Evolutionary conservation across 2,113 vertebrate species (phyloP), one percentile per base, ranked within the genome.

Genomic region (Cariama cristata): DNA sequence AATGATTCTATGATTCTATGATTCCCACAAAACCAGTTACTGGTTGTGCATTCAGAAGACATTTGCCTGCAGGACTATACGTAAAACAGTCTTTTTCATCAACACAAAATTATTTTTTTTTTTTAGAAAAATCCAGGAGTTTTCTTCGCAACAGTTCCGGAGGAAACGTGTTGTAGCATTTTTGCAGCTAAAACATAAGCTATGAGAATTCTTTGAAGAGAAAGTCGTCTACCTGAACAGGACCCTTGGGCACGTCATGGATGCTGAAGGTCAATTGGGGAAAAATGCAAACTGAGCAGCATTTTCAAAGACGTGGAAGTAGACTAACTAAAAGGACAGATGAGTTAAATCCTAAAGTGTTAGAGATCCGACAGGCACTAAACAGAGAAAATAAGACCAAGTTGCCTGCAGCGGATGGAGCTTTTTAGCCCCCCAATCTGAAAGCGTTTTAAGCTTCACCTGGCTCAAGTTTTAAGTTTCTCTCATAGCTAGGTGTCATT

Each of bases 151-250:
- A 60, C 24, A 72, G 47, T 44, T 56, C 64, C 50, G 50, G 18
- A 71, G 11, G n/a, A n/a, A 21, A 45, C 55, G 55, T 3, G 24
- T 0, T 58, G 24, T 6, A 4, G n/a, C 15, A 1, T 16, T 49
- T 63, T 45, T 59, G 24, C 27, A 38, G 60, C 30, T 49, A 33
- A 24, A 59, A 27, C 17, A n/a, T 8, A 42, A 79, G 45, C 45
- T 59, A 17, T 24, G 47, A 81, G 38, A 82, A 35, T 24, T 40
- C 49, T 47, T 72, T 45, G 58, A 55, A 73, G 83, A 44, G 24
- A 35, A 40, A 53, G 4, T 0, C 8, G 28, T 22, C 0, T 2
- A 9, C 55, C 32, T 8, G 26, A 11, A 11, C 2, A 1, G 7
- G 60, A 12, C n/a, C 53, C 38, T 11, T 1, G 1, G 86, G 58